Percentiles rank a stretch among this genome's conserved stretches.
Conservation (phyloP, 2,797 vertebrate species). For the Xenopus petersii region DNA sequence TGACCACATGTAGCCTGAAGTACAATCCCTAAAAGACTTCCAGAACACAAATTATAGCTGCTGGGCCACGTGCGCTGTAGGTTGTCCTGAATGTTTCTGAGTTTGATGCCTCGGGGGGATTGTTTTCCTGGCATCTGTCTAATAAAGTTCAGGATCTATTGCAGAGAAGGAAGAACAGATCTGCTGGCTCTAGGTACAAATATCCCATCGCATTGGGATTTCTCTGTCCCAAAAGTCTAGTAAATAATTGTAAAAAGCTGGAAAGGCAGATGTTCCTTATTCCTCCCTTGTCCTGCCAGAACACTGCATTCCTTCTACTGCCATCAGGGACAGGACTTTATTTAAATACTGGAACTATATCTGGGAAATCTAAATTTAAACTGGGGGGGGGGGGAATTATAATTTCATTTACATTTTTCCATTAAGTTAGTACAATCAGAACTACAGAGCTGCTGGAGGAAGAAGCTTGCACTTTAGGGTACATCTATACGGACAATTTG, state of each 20-base stretch:
- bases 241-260: slow-evolving; percentile 29
- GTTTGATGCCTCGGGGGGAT: not conserved
- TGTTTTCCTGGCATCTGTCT: not conserved
- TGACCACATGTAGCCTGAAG: not conserved
- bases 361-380: slow-evolving; percentile 16
- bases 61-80: not conserved
- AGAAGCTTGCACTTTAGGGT: too few species aligned
- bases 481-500: too few species aligned
- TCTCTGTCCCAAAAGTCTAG: not conserved
- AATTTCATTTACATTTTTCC: not conserved
- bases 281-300: not conserved
- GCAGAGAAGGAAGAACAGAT: not conserved
- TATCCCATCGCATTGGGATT: too few species aligned
- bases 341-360: slow-evolving; percentile 11
- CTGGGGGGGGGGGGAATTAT: not conserved
- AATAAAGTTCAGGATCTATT: not conserved
- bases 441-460: too few species aligned
- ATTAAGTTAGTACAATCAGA: too few species aligned
- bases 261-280: slow-evolving; percentile 9
- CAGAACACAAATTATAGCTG: slow-evolving; percentile 5
- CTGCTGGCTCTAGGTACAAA: not conserved
- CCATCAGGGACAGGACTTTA: slow-evolving; percentile 8
- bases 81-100: not conserved
- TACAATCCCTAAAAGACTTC: not conserved
- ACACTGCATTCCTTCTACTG: slow-evolving; percentile 7